A percentile compares a stretch with the other conserved stretches of the same genome.
Conservation (phyloP, 1,140 invertebrate species). For the Musca domestica region DNA sequence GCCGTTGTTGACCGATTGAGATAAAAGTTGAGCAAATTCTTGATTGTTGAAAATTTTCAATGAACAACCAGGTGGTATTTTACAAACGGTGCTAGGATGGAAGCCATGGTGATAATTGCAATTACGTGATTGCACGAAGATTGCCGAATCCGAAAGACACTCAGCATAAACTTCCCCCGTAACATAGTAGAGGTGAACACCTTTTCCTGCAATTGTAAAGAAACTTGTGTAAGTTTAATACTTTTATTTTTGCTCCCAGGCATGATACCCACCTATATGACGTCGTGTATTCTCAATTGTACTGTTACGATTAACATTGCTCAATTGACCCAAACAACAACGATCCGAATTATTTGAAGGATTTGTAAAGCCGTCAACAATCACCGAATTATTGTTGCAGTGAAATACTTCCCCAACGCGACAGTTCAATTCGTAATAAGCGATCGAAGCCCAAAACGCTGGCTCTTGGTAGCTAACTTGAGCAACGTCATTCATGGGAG, state of each 20-base stretch:
- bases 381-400: slow-evolving; percentile 85
- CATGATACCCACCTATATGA: slow-evolving; percentile 95
- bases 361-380: slow-evolving; percentile 96
- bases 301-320: slow-evolving; percentile 97
- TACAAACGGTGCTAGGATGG: slow-evolving; percentile 94
- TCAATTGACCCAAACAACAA: slow-evolving; percentile 93
- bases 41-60: slow-evolving; percentile 98
- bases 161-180: slow-evolving; percentile 98
- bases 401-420: slow-evolving; percentile 94
- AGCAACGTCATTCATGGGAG: slow-evolving; percentile 69
- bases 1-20: slow-evolving; percentile 90
- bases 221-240: no score
- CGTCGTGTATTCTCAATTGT: slow-evolving; percentile 96
- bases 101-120: slow-evolving; percentile 96
- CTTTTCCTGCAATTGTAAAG: slow-evolving; percentile 52
- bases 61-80: slow-evolving; percentile 89
- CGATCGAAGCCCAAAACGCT: slow-evolving; percentile 92
- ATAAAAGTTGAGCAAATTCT: slow-evolving; percentile 90
- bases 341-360: slow-evolving; percentile 90
- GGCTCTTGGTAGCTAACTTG: slow-evolving; percentile 88
- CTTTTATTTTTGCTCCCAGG: no score
- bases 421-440: slow-evolving; percentile 95
- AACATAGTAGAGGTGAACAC: slow-evolving; percentile 96
- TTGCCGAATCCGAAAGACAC: slow-evolving; percentile 90
- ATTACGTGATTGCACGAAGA: slow-evolving; percentile 95